Evolutionary conservation across 1,140 invertebrate genomes (phyloP), one percentile per base, ranked within the genome.

Genomic region (Pemphigus obesinymphae): DNA sequence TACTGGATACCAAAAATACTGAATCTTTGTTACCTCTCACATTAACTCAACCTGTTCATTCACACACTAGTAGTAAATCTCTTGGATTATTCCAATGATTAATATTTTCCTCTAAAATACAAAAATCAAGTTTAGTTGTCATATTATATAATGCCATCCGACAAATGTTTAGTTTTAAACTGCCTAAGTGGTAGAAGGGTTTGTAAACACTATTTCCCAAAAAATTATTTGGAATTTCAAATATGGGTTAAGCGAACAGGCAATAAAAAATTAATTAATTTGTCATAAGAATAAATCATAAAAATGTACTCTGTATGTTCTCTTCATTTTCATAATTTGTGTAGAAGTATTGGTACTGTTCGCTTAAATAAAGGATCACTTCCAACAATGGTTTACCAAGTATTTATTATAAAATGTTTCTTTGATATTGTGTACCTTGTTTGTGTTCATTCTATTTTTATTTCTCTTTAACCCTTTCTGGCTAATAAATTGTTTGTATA

Each of bases 41-140:
- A 82, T 85, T 97, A 48, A 90, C 92, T 2, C 90, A 93, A 82
- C 90, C 93, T 66, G 89, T 99, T 73, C 94, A 98, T 85, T n/a
- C n/a, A n/a, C n/a, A n/a, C n/a, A n/a, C n/a, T n/a, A n/a, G n/a
- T n/a, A n/a, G n/a, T n/a, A n/a, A n/a, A n/a, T n/a, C n/a, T n/a
- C n/a, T n/a, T n/a, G n/a, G n/a, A n/a, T n/a, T n/a, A n/a, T n/a
- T n/a, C n/a, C n/a, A n/a, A n/a, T n/a, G n/a, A n/a, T n/a, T n/a
- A n/a, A n/a, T n/a, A n/a, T n/a, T n/a, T n/a, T n/a, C n/a, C n/a
- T n/a, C n/a, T n/a, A n/a, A n/a, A n/a, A n/a, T n/a, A n/a, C n/a
- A n/a, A n/a, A n/a, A n/a, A n/a, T n/a, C n/a, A n/a, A n/a, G n/a
- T n/a, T n/a, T n/a, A n/a, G n/a, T n/a, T n/a, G n/a, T n/a, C 45